Evolutionary conservation across 2,888 invertebrate genomes (phyloP).

Genomic region (Julus scandinavius): DNA sequence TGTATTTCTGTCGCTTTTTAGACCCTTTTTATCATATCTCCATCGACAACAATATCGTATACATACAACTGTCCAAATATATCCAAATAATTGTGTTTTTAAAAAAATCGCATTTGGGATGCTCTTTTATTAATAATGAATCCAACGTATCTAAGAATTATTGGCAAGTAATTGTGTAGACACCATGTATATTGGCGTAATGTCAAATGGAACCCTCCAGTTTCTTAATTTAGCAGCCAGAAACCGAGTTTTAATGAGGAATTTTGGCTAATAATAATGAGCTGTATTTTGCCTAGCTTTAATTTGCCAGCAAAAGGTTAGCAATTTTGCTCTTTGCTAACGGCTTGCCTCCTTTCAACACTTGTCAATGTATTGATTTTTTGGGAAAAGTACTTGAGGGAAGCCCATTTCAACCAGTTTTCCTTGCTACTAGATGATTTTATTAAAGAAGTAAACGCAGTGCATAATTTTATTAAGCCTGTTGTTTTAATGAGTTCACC

Average conservation of each 20-base stretch:
- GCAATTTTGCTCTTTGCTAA: neutral
- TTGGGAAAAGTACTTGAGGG: neutral
- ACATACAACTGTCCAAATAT: too few relatives aligned
- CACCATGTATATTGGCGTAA: too few relatives aligned
- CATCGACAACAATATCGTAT: too few relatives aligned
- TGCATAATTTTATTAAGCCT: neutral
- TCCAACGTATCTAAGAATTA: too few relatives aligned
- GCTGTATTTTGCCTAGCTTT: neutral
- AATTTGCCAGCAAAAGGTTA: neutral
- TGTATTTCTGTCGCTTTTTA: too few relatives aligned
- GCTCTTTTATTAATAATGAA: too few relatives aligned
- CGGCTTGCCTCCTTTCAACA: neutral
- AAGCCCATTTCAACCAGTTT: neutral
- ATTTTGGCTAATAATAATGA: neutral
- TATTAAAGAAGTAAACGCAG: neutral
- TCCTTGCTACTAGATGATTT: neutral
- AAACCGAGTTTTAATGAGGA: neutral
- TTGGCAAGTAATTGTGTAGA: too few relatives aligned
- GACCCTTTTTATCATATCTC: too few relatives aligned
- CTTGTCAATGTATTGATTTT: neutral
- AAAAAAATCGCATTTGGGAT: too few relatives aligned
- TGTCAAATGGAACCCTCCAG: neutral
- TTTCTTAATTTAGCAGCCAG: neutral
- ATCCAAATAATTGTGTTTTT: too few relatives aligned
- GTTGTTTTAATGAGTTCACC: conserved; percentile 3